Percentiles rank a stretch among this genome's conserved stretches.
Evolutionary conservation across 2,888 invertebrate species (phyloP).

Genomic region (Mellilla xanthometata): DNA sequence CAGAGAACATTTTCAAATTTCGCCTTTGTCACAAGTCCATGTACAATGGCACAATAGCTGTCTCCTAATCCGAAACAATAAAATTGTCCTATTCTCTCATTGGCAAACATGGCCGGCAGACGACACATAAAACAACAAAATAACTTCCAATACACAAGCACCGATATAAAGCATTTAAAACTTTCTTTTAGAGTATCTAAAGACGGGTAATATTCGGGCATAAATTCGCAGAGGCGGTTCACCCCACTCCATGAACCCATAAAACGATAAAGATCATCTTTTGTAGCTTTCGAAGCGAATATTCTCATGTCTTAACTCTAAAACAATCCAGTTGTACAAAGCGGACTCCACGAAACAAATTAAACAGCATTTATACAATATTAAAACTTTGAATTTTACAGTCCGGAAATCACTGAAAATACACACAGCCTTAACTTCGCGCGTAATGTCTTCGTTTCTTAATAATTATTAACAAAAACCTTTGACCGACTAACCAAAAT

Average conservation of each 20-base stretch:
- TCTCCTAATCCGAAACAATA: constrained; percentile 42
- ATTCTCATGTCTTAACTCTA: constrained; percentile 39
- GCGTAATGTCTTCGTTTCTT: constrained; percentile 2
- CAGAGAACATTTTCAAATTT: neutral
- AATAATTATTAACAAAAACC: constrained; percentile 9
- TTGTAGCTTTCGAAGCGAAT: constrained; percentile 52
- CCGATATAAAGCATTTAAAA: constrained; percentile 66
- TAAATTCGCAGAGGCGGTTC: constrained; percentile 58
- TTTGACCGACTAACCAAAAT: constrained; percentile 19
- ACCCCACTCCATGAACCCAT: constrained; percentile 57
- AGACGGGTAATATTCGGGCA: constrained; percentile 58
- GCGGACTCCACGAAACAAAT: constrained; percentile 39
- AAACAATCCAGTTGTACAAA: constrained; percentile 43
- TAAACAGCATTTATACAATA: constrained; percentile 44
- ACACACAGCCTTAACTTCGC: constrained; percentile 10
- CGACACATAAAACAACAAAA: constrained; percentile 40
- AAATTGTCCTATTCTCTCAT: constrained; percentile 40
- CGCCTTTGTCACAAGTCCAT: constrained; percentile 17
- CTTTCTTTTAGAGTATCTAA: constrained; percentile 63
- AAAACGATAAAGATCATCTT: constrained; percentile 73
- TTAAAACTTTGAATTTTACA: constrained; percentile 41
- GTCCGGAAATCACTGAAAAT: constrained; percentile 25
- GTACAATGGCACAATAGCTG: constrained; percentile 36
- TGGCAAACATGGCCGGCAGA: constrained; percentile 39
- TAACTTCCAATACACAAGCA: constrained; percentile 46